Base-by-base conservation (phyloP, 2,888 invertebrate species). In the Thymelicus sylvestris region DNA sequence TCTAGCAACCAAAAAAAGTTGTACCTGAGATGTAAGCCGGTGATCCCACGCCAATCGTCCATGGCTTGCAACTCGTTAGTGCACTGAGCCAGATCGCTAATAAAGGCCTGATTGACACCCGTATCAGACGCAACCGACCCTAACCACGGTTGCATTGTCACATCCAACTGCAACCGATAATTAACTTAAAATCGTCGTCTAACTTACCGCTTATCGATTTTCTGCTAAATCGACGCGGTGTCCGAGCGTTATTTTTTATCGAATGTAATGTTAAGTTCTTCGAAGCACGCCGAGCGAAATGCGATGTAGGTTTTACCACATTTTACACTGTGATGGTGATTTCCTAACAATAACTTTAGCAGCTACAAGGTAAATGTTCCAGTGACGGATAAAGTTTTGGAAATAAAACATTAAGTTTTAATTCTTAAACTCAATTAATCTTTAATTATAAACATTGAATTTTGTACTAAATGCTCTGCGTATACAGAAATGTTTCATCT, bases 1-100 rank as follows among this genome's bases (percentile, higher is more conserved):
- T 31, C 31, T 5, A 31, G 31, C 4, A 31, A 2, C 31, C 3
- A 31, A 31, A 31, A 31, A 31, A 31, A 5, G 19, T 19, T 31
- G 31, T 31, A 31, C 31, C 3, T 31, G 31, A 31, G 31, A 31
- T 31, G 31, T 31, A 5, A 31, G 31, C 31, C 31, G 2, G 3
- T 31, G 31, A 31, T 31, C 31, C 31, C 31, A 31, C 31, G 31
- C 31, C 31, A 2, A 31, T 41, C 41, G 72, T 73, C 73, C 65
- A 80, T 73, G 81, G 78, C 72, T 61, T 60, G 72, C 71, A 73
- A 75, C 67, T 68, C 59, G 69, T 65, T 74, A 74, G 73, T 66
- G 31, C 31, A 68, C 74, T 71, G 15, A 71, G 75, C 61, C 75
- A 81, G 75, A 74, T 76, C 77, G 72, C 7, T 8, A 7, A 66